Conservation (phyloP, 2,113 vertebrate species). For the Vireo altiloquus region DNA sequence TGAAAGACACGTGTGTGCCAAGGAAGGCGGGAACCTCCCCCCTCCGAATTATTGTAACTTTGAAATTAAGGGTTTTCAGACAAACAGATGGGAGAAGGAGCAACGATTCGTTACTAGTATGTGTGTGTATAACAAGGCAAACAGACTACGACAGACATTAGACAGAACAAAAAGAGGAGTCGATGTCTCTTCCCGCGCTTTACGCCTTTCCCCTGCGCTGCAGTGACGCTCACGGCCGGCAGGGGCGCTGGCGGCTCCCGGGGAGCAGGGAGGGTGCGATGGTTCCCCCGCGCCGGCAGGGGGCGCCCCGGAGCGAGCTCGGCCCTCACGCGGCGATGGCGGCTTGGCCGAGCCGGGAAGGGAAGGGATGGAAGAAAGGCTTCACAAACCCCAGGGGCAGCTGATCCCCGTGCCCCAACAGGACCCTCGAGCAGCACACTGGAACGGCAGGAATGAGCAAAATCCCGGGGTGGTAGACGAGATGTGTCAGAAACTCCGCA, state of each 20-base stretch:
- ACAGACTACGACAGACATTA: too few species aligned
- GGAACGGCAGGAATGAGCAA: neutral
- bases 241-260: too few species aligned
- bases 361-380: too few species aligned
- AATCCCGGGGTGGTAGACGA: neutral
- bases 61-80: neutral
- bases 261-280: too few species aligned
- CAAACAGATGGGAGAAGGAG: neutral
- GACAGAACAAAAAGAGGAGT: too few species aligned
- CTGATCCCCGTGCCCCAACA: neutral
- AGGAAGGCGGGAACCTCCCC: neutral
- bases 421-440: neutral
- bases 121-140: neutral
- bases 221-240: neutral
- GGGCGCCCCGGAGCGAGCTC: too few species aligned
- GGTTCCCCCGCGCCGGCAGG: too few species aligned
- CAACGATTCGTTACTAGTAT: neutral
- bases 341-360: too few species aligned
- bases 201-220: fast-evolving
- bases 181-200: too few species aligned
- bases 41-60: neutral
- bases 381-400: too few species aligned
- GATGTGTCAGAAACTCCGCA: neutral
- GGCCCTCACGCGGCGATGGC: too few species aligned
- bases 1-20: neutral